Evolutionary conservation across 2,888 invertebrate genomes (phyloP), one percentile per base, ranked within the genome.

Genomic region (Hylaea fasciaria): DNA sequence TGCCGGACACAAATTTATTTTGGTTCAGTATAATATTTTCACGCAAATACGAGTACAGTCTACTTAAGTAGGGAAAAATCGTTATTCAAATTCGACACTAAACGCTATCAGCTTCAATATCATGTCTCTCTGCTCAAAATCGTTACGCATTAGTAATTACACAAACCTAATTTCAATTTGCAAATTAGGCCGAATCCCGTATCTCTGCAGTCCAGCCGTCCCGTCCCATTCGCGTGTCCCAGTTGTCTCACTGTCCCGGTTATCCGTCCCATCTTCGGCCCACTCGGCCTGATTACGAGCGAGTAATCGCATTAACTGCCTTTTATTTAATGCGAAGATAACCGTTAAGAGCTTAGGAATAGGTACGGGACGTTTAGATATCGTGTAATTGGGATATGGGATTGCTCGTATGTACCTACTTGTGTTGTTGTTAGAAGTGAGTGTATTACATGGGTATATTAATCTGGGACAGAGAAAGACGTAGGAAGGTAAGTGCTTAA

Each of bases 151-250:
- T 49, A 51, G 41, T 66, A 65, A 66, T 69, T 64, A 69, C 40
- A 46, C 53, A 41, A 62, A 69, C 65, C 66, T 65, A 64, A 67
- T 64, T 67, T 64, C 66, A 58, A 69, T 67, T 69, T 64, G 65
- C 66, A 62, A 69, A 67, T 69, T 57, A 62, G 59, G 57, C 39
- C 14, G 49, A 43, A 43, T 47, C 59, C 55, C 57, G 61, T 65
- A 65, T 69, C 66, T 53, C 56, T 37, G 12, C 51, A 43, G 49
- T 35, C 41, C 57, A 63, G 60, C 35, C 46, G 35, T n/a, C 43
- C 41, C 53, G 53, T 53, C 52, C 44, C 51, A 37, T 55, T 57
- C 57, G 45, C 45, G 37, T 43, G 50, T 51, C 54, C 51, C 55
- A 47, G n/a, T 13, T 10, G 45, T 37, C 39, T 40, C 50, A 32